Evolutionary conservation across 2,888 invertebrate species (phyloP).

Genomic region (Pristionchus entomophagus): DNA sequence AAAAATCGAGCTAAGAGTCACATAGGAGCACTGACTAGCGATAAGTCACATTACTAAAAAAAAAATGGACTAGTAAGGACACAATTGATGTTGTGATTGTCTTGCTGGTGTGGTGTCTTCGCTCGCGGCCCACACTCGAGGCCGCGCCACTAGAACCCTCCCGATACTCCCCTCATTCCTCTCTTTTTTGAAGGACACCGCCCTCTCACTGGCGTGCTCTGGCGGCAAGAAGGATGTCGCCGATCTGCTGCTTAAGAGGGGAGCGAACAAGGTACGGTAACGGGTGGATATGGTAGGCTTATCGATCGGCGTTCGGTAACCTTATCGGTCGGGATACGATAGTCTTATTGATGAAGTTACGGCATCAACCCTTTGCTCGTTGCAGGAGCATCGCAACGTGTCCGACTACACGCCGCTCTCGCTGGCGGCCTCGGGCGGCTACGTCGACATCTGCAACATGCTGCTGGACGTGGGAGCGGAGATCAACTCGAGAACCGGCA

Average conservation of each 20-base stretch:
- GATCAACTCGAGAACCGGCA: slow-evolving; percentile 87
- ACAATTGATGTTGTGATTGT: not conserved
- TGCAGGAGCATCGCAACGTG: slow-evolving; percentile 88
- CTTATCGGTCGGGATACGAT: not conserved
- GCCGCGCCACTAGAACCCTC: no score
- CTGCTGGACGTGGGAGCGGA: slow-evolving; percentile 94
- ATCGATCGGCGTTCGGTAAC: no score
- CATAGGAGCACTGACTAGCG: no score
- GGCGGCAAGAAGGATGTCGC: slow-evolving; percentile 97
- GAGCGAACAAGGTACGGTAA: slow-evolving; percentile 86
- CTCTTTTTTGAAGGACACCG: slow-evolving; percentile 81
- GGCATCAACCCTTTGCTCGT: not conserved
- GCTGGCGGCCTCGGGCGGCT: slow-evolving; percentile 95
- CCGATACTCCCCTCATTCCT: not conserved
- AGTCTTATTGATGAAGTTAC: not conserved
- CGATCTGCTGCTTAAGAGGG: slow-evolving; percentile 88
- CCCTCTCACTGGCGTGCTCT: slow-evolving; percentile 95
- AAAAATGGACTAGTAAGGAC: not conserved
- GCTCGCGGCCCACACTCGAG: not conserved
- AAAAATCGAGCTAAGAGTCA: no score
- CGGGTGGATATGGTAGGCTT: not conserved
- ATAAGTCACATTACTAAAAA: not conserved
- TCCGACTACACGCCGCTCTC: slow-evolving; percentile 99
- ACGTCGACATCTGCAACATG: slow-evolving; percentile 96
- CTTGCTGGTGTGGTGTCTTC: not conserved